Evolutionary conservation across 2,888 invertebrate genomes (phyloP).

Genomic region (Melikaiella ostensackeni): DNA sequence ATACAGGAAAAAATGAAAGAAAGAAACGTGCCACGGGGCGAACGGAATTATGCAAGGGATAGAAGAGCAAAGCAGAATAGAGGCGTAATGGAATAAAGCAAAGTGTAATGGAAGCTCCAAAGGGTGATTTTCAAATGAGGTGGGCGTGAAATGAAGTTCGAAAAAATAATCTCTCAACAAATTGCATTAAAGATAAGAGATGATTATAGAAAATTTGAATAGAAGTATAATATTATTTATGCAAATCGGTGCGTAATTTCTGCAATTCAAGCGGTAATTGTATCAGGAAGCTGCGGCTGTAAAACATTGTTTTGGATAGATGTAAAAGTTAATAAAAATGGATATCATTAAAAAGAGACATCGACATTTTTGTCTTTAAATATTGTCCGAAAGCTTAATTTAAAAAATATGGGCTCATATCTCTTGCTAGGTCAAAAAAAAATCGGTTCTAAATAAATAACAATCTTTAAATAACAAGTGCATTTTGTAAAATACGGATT

Average conservation of each 20-base stretch:
- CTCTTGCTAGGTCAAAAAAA: too few relatives aligned
- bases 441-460: too few relatives aligned
- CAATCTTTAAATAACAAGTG: too few relatives aligned
- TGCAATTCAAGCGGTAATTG: background rate
- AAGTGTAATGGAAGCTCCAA: conserved; percentile 25
- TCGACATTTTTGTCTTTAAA: too few relatives aligned
- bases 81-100: conserved; percentile 29
- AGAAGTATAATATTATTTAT: background rate
- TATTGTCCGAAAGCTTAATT: too few relatives aligned
- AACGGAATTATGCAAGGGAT: conserved; percentile 24
- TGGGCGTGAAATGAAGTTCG: conserved; percentile 4
- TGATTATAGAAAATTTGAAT: background rate
- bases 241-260: background rate
- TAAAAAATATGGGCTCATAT: too few relatives aligned
- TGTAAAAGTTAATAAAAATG: background rate
- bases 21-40: background rate
- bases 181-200: background rate
- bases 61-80: conserved; percentile 10
- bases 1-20: conserved; percentile 28
- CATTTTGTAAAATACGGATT: too few relatives aligned
- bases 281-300: background rate
- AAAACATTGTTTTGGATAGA: background rate
- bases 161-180: conserved; percentile 8
- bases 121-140: conserved; percentile 25
- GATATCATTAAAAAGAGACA: too few relatives aligned